Percentiles rank a stretch among this genome's conserved stretches.
Conservation (phyloP, 2,888 invertebrate species). For the Eristalinus sepulchralis region DNA sequence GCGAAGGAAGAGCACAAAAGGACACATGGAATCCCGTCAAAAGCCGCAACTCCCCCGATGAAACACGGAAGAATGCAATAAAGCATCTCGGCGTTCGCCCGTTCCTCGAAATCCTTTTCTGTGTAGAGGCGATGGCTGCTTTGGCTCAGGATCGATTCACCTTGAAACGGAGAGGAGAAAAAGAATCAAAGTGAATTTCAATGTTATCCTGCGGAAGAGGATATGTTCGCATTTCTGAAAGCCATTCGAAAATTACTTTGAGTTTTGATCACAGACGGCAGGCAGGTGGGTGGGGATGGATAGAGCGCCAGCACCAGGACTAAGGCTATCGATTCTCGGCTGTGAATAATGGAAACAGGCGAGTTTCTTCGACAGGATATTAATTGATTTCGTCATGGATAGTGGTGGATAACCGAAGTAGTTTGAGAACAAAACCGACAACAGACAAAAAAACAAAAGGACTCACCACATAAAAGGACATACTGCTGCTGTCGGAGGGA, state of each 20-base stretch:
- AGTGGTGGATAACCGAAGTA: constrained; percentile 17
- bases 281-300: background rate
- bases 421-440: constrained; percentile 13
- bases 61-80: constrained; percentile 37
- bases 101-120: too few species aligned
- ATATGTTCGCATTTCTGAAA: constrained; percentile 46
- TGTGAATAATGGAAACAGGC: constrained; percentile 39
- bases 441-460: constrained; percentile 24
- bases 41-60: constrained; percentile 1
- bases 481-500: background rate
- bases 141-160: background rate
- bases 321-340: constrained; percentile 12
- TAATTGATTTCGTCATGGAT: constrained; percentile 45
- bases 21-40: background rate
- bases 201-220: constrained; percentile 40
- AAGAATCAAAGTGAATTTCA: constrained; percentile 32
- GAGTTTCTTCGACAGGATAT: constrained; percentile 44
- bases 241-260: constrained; percentile 43
- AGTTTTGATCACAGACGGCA: constrained; percentile 9
- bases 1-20: background rate
- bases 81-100: constrained; percentile 9
- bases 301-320: background rate
- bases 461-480: background rate
- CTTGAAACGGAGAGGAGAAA: background rate
- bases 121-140: background rate